Percentiles rank a stretch among this genome's conserved stretches.
Conservation (phyloP, 2,888 invertebrate genomes). For the Chorisops tibialis region DNA sequence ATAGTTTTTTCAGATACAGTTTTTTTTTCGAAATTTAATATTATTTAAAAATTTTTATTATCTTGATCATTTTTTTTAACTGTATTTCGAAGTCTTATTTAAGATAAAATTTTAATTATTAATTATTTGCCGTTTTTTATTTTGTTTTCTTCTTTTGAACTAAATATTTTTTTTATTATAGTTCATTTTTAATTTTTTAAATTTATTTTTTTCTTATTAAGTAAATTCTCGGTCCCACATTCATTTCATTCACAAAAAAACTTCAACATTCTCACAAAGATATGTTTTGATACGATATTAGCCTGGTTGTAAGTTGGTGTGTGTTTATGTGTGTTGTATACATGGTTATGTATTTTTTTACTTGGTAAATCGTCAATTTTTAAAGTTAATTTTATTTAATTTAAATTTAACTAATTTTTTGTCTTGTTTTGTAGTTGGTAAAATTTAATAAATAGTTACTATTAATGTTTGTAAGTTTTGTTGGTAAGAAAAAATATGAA, state of each 20-base stretch:
- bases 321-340: no score
- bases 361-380: background rate
- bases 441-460: background rate
- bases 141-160: background rate
- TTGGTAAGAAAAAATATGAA: no score
- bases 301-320: conserved; percentile 45
- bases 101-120: no score
- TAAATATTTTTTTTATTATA: background rate
- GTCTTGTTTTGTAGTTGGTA: background rate
- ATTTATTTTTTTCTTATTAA: background rate
- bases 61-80: no score
- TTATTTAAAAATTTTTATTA: no score
- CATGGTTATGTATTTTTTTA: no score
- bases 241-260: conserved; percentile 25
- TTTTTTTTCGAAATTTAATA: background rate
- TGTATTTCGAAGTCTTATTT: no score
- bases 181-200: background rate
- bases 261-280: conserved; percentile 44
- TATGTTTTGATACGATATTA: conserved; percentile 54
- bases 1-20: background rate
- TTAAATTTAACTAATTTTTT: background rate
- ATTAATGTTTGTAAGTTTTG: no score
- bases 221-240: conserved; percentile 14
- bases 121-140: no score
- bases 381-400: background rate